phyloP scores from a whole-genome alignment of 2,797 vertebrate species.

The Adelosebastes latens region DNA sequence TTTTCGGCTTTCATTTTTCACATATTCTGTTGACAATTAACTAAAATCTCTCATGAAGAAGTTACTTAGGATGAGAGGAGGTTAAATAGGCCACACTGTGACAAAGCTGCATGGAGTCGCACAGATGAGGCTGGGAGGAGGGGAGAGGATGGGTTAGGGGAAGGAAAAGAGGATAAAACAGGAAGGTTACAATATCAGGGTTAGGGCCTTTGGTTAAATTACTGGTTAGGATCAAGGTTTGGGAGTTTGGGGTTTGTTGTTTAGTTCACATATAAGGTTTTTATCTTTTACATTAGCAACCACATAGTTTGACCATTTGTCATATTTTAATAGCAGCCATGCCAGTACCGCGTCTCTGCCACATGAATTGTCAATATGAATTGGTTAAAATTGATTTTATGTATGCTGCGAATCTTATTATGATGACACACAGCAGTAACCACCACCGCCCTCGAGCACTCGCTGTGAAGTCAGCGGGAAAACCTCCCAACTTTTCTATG shows the following conservation, averaged over 20 bases:
- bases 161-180: slow-evolving; percentile 22
- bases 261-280: neutral
- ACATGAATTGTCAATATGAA: slow-evolving; percentile 10
- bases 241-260: neutral
- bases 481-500: slow-evolving; percentile 3
- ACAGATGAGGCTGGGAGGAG: slow-evolving; percentile 54
- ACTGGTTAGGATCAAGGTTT: neutral
- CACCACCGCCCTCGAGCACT: slow-evolving; percentile 12
- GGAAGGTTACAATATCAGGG: neutral
- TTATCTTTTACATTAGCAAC: slow-evolving; percentile 1
- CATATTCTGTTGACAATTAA: slow-evolving; percentile 64
- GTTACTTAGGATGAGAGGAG: slow-evolving; percentile 74
- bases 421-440: slow-evolving; percentile 33
- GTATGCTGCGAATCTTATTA: slow-evolving; percentile 22
- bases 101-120: slow-evolving; percentile 65
- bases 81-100: slow-evolving; percentile 75
- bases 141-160: slow-evolving; percentile 4
- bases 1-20: slow-evolving; percentile 66
- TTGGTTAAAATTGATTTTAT: slow-evolving; percentile 12
- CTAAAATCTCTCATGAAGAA: slow-evolving; percentile 69
- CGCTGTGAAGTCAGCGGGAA: slow-evolving; percentile 33
- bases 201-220: slow-evolving; percentile 30
- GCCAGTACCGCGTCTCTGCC: neutral
- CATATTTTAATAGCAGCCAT: slow-evolving; percentile 11
- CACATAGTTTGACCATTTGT: slow-evolving; percentile 6